Base-by-base conservation (phyloP, 1,140 invertebrate genomes). In the Euwallacea similis region DNA sequence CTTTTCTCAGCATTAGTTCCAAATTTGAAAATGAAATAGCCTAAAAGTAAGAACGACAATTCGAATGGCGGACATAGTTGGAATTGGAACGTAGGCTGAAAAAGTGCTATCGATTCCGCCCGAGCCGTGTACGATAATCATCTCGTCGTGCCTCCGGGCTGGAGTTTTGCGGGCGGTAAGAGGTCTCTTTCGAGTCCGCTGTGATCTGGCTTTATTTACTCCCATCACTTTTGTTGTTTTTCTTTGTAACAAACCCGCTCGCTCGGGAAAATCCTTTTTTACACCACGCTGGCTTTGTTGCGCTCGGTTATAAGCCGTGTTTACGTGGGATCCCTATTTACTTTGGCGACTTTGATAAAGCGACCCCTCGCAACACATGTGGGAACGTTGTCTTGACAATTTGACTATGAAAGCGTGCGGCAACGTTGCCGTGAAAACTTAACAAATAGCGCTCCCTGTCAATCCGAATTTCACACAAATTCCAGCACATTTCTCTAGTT, bases 201-300 rank as follows among this genome's bases (percentile, higher is more conserved):
- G n/a, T 58, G 55, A 58, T 58, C 55, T 58, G 55, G 55, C 55
- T 58, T 58, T 58, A 58, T 58, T 58, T 58, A 58, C 55, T 58
- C 55, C 15, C 55, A 13, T n/a, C 55, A 13, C 55, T 58, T 58
- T 58, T 58, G 55, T 58, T 58, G 13, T 58, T 58, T 15, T 58
- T 58, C 55, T 58, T 58, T 21, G 55, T 41, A 7, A 16, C 55
- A 11, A 10, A 33, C 55, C 55, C 13, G 13, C 55, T 58, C 55
- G 55, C 55, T 58, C 21, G 55, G 13, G 55, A 58, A 58, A 58
- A 58, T 58, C 55, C 55, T 21, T 58, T 58, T 50, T 58, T 58
- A 15, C 55, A 58, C 13, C 21, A 58, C 55, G 16, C 55, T 58
- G 55, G 10, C 55, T 58, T 16, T 15, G 16, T 41, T 58, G 13